Conservation (phyloP, 2,888 invertebrate species). For the Napeogenes inachia region DNA sequence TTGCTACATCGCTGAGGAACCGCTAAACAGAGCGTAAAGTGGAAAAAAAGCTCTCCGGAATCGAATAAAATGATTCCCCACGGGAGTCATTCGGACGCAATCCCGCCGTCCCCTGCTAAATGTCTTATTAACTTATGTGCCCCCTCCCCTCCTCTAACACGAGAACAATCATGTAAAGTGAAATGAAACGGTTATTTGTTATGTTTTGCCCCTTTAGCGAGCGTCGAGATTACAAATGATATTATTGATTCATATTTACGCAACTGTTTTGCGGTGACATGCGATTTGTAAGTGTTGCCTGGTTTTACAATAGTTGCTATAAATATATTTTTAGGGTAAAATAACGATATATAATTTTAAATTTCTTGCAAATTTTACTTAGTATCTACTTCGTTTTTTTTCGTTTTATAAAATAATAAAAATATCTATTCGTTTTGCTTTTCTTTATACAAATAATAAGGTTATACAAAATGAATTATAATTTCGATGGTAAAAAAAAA, state of each 20-base stretch:
- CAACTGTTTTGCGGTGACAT: constrained; percentile 51
- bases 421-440: too few species aligned
- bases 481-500: too few species aligned
- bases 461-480: too few species aligned
- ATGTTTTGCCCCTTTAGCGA: constrained; percentile 68
- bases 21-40: constrained; percentile 75
- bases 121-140: constrained; percentile 77
- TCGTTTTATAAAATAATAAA: too few species aligned
- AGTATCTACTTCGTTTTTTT: too few species aligned
- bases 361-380: too few species aligned
- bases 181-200: constrained; percentile 78
- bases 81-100: constrained; percentile 83
- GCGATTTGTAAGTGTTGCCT: background rate
- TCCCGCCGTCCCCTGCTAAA: constrained; percentile 77
- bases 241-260: constrained; percentile 54
- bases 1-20: constrained; percentile 57
- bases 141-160: constrained; percentile 59
- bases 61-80: constrained; percentile 86
- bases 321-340: background rate
- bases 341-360: too few species aligned
- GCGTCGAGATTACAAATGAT: constrained; percentile 55
- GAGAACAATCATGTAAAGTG: constrained; percentile 78
- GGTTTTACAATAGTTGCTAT: constrained; percentile 25
- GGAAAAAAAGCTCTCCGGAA: constrained; percentile 78
- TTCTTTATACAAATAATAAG: too few species aligned